Percentiles rank a stretch among this genome's conserved stretches.
These are phyloP conservation scores for Athene noctua DNA, from an alignment of 2,113 vertebrate genomes.

Conservation along the genomic window DNA sequence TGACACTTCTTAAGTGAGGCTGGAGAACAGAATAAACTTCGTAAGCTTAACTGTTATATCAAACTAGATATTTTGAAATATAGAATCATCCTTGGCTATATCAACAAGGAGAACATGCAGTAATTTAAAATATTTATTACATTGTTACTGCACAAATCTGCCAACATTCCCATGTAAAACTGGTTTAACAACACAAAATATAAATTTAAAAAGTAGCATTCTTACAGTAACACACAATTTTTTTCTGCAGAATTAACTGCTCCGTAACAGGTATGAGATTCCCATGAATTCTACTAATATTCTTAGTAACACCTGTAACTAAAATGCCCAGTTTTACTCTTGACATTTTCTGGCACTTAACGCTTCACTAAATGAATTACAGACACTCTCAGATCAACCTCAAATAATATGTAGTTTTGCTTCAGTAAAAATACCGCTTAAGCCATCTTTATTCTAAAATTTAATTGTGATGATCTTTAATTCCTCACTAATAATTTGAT, in stretches of 20 bases:
- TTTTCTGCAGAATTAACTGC: neutral
- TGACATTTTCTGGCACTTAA: neutral
- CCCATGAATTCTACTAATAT: neutral
- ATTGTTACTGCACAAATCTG: neutral
- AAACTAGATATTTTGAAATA: neutral
- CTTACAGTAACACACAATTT: neutral
- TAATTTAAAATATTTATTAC: neutral
- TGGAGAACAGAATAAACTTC: neutral
- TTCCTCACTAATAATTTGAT: neutral
- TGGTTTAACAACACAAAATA: neutral
- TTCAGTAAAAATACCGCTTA: neutral
- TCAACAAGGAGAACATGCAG: neutral
- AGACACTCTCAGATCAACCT: neutral
- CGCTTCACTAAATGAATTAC: neutral
- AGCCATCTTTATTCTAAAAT: neutral
- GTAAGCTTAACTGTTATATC: neutral
- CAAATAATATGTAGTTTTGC: neutral
- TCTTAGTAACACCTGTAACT: neutral
- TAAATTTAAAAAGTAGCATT: neutral
- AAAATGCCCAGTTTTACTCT: neutral
- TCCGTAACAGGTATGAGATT: neutral
- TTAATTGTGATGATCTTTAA: neutral
- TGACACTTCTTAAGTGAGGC: neutral
- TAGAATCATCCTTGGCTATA: neutral
- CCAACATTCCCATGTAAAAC: neutral